Conservation (phyloP, 2,888 invertebrate species). For the Chrysotoxum bicinctum region DNA sequence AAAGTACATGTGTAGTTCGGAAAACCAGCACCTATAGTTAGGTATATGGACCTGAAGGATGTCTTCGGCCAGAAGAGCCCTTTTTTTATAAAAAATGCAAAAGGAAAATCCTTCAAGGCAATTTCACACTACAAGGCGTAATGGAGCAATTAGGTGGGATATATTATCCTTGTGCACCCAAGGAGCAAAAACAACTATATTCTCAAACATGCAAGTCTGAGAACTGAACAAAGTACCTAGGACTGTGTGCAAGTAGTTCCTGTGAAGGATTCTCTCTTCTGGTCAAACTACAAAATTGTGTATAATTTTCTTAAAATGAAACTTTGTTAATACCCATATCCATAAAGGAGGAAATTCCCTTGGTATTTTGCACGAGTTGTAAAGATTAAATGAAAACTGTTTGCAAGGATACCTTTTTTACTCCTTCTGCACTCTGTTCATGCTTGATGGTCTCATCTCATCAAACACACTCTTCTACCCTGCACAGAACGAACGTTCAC, state of each 20-base stretch:
- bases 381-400: constrained; percentile 36
- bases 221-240: too few species aligned
- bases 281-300: constrained; percentile 34
- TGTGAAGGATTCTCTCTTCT: constrained; percentile 1
- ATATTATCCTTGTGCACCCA: constrained; percentile 23
- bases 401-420: constrained; percentile 11
- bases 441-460: constrained; percentile 18
- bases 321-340: constrained; percentile 27
- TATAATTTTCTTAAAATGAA: constrained; percentile 21
- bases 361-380: constrained; percentile 21
- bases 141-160: constrained; percentile 38
- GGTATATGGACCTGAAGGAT: not conserved
- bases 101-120: constrained; percentile 22
- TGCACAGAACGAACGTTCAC: constrained; percentile 12
- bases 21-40: not conserved
- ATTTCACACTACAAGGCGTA: constrained; percentile 50
- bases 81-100: constrained; percentile 14
- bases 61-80: not conserved
- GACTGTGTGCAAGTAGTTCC: not conserved
- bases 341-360: constrained; percentile 4
- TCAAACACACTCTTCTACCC: constrained; percentile 3
- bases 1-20: not conserved
- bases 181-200: not conserved
- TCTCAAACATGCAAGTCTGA: not conserved
- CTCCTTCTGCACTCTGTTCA: not conserved